Base-by-base conservation (phyloP, 2,797 vertebrate genomes). In the Danio tinwini region DNA sequence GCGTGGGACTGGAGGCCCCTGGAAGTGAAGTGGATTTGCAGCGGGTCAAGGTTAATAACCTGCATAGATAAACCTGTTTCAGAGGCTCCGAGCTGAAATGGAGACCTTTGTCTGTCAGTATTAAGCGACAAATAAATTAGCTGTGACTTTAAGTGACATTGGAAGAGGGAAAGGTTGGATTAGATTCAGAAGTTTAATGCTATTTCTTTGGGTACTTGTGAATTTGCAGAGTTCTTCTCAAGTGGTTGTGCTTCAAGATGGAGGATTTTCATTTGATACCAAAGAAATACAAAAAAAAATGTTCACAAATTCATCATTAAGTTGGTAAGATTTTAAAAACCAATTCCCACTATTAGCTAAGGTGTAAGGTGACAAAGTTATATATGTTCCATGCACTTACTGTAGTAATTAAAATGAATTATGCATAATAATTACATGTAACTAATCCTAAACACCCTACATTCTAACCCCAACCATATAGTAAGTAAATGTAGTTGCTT, bases 1-100 rank as follows among this genome's bases (percentile, higher is more conserved):
- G 64, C 16, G 4, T 83, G 80, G 86, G 85, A 84, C 65, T 62
- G 81, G 86, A 83, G 85, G 88, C 88, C 86, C 89, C 86, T 87
- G 82, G 81, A 88, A 89, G 91, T 88, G 89, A 86, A 89, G 91
- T 87, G 88, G 89, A 84, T 91, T 92, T 91, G 85, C 90, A 87
- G 86, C 89, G 86, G 94, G 93, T 93, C 92, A 94, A 94, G 94
- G 94, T 94, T 94, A 94, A 94, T 90, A 91, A 93, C 92, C 91
- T 80, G 62, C 85, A 72, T 88, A 89, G 90, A 93, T 93, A 92
- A 93, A 92, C 90, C 91, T 88, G 91, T 90, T 92, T 91, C 90
- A 90, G 91, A 80, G 86, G 87, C 93, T 92, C 89, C 80, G 89
- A 89, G 92, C 90, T 64, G 85, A 68, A 89, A 90, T 84, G 83